These are phyloP conservation scores for Branchinecta sandiegonensis DNA, from an alignment of 2,888 invertebrate species.

Conservation along the genomic window DNA sequence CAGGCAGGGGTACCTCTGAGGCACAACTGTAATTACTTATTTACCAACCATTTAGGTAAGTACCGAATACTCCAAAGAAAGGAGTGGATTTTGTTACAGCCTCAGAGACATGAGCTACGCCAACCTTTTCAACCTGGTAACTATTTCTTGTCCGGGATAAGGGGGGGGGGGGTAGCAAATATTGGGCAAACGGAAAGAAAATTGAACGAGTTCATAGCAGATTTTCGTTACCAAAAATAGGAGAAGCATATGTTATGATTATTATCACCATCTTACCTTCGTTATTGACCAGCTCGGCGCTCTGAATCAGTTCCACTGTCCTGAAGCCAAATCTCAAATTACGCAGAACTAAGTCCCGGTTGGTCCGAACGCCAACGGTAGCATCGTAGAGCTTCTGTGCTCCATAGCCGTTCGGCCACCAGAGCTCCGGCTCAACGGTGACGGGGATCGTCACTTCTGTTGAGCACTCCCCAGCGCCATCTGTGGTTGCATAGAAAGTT, in stretches of 20 bases:
- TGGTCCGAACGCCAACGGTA: not conserved
- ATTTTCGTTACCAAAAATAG: too few species aligned
- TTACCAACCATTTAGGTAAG: too few species aligned
- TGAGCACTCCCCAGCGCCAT: not conserved
- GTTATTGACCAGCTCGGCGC: constrained; percentile 34
- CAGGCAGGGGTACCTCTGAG: too few species aligned
- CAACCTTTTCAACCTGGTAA: too few species aligned
- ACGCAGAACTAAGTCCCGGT: constrained; percentile 32
- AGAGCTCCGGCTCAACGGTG: constrained; percentile 41
- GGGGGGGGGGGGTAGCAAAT: too few species aligned
- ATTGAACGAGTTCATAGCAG: too few species aligned
- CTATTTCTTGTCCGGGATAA: too few species aligned
- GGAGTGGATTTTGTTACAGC: too few species aligned
- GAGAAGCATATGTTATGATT: not conserved
- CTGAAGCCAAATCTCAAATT: constrained; percentile 61
- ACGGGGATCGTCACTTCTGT: not conserved
- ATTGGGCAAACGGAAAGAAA: too few species aligned
- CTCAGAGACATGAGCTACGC: too few species aligned
- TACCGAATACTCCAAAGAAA: too few species aligned
- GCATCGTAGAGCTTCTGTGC: constrained; percentile 54
- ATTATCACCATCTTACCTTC: not conserved
- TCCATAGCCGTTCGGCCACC: constrained; percentile 96
- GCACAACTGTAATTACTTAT: too few species aligned
- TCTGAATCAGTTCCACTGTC: constrained; percentile 65
- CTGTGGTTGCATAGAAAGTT: not conserved